phyloP scores from a whole-genome alignment of 2,797 vertebrate species.

The Pygocentrus nattereri region DNA sequence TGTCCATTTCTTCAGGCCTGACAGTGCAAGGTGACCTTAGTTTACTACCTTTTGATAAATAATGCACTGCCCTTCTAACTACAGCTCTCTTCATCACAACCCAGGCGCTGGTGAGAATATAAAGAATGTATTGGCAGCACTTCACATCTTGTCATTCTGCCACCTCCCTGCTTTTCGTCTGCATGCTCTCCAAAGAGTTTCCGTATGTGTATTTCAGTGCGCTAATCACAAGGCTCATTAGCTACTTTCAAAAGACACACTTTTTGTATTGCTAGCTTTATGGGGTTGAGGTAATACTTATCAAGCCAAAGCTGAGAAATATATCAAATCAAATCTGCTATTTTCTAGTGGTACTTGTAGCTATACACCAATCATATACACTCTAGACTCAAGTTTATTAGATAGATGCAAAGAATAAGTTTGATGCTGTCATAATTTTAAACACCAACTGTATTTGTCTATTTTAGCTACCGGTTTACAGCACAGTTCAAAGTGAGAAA shows the following conservation, averaged over 20 bases:
- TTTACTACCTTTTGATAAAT: conserved; percentile 57
- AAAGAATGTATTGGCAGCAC: background rate
- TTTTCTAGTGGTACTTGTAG: too few relatives aligned
- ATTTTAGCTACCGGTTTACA: too few relatives aligned
- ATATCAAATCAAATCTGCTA: too few relatives aligned
- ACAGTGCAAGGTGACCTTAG: conserved; percentile 72
- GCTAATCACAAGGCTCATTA: conserved; percentile 48
- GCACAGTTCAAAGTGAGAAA: too few relatives aligned
- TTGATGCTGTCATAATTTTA: too few relatives aligned
- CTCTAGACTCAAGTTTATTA: too few relatives aligned
- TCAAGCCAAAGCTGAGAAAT: too few relatives aligned
- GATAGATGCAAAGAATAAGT: too few relatives aligned
- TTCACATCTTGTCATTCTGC: conserved; percentile 35
- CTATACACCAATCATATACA: too few relatives aligned
- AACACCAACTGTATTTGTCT: too few relatives aligned
- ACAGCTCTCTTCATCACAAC: conserved; percentile 37
- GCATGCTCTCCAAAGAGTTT: conserved; percentile 7
- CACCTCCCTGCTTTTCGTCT: background rate
- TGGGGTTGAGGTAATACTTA: background rate
- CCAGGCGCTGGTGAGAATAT: conserved; percentile 34
- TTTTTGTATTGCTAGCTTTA: conserved; percentile 43
- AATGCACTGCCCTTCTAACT: conserved; percentile 35
- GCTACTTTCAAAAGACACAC: conserved; percentile 36
- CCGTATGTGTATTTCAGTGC: background rate
- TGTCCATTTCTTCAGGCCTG: conserved; percentile 51